Conservation (phyloP, 2,113 vertebrate genomes). For the Sinocyclocheilus anshuiensis region DNA sequence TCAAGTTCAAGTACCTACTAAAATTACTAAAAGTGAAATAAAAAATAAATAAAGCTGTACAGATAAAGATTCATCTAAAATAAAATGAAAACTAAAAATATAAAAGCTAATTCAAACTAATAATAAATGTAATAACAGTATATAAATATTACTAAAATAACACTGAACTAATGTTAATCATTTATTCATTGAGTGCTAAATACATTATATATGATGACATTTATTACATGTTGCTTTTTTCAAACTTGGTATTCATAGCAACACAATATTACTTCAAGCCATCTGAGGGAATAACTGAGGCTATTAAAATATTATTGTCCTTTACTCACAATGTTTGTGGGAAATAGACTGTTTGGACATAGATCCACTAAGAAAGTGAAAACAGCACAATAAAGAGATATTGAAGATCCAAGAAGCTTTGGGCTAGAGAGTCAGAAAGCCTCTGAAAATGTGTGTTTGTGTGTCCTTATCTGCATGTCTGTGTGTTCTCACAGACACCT, state of each 20-base stretch:
- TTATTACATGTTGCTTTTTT: background rate
- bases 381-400: slow-evolving; percentile 40
- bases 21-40: background rate
- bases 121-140: background rate
- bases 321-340: slow-evolving; percentile 17
- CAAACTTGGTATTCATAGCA: background rate
- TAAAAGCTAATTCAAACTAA: background rate
- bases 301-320: slow-evolving; percentile 10
- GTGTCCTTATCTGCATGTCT: background rate
- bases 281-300: background rate
- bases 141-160: background rate
- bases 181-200: background rate
- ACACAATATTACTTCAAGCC: background rate
- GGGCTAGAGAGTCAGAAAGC: slow-evolving; percentile 16
- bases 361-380: slow-evolving; percentile 30
- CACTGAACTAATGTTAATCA: background rate
- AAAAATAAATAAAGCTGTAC: no score
- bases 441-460: background rate
- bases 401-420: slow-evolving; percentile 21
- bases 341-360: slow-evolving; percentile 25
- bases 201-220: background rate
- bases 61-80: background rate
- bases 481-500: slow-evolving; percentile 27
- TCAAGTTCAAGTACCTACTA: background rate
- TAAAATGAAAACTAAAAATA: background rate